Percentiles rank a stretch among this genome's conserved stretches.
phyloP scores from a whole-genome alignment of 2,888 invertebrate genomes.

The Aleiodes testaceus region DNA sequence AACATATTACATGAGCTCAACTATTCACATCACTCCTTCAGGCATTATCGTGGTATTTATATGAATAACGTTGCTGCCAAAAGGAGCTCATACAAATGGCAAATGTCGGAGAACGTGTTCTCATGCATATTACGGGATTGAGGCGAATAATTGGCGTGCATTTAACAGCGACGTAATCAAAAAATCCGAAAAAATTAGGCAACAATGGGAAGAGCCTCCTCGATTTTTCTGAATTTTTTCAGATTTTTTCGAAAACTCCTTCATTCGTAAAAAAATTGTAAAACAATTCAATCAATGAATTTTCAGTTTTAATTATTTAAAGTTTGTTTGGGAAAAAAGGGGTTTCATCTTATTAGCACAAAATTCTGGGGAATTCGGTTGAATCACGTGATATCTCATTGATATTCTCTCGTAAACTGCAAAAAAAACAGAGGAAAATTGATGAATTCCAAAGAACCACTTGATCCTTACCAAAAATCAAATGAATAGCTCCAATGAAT shows the following conservation, averaged over 20 bases:
- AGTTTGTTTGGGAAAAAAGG: no score
- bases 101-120: slow-evolving; percentile 40
- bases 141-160: no score
- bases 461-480: neutral
- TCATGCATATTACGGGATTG: slow-evolving; percentile 34
- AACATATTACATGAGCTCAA: slow-evolving; percentile 32
- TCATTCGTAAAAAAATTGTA: no score
- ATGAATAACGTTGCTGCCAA: slow-evolving; percentile 47
- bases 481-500: slow-evolving; percentile 7
- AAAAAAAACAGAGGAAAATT: neutral
- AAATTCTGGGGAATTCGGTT: neutral
- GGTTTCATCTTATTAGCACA: no score
- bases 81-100: slow-evolving; percentile 32
- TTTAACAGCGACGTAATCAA: no score
- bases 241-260: no score
- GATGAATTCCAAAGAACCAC: slow-evolving; percentile 2
- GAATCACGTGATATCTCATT: neutral
- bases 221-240: no score
- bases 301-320: no score
- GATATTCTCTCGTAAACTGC: neutral
- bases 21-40: slow-evolving; percentile 6
- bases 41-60: slow-evolving; percentile 46
- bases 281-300: no score
- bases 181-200: no score
- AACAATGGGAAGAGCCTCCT: no score